Evolutionary conservation across 2,888 invertebrate genomes (phyloP), one percentile per base, ranked within the genome.

Genomic region (Campoplex nolae): DNA sequence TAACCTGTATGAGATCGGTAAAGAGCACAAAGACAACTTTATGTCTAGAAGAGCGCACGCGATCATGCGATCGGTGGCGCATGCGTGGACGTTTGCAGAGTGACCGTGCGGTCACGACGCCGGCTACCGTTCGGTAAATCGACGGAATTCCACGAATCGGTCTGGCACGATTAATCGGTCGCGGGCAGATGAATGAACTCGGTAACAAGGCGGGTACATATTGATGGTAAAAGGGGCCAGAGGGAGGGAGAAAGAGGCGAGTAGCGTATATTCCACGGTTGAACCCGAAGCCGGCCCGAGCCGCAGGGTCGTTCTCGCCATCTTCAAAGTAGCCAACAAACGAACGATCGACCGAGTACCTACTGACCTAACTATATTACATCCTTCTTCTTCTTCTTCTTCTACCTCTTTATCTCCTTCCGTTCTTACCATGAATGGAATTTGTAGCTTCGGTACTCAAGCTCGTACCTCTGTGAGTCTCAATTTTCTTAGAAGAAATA

Each of bases 161-260:
- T 75, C 70, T 83, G 73, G 80, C 78, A 84, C 88, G 88, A 88
- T 88, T 88, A 88, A 88, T 88, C 84, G 81, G 78, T 65, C 74
- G 51, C 67, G 70, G 78, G 80, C 71, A 67, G 86, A 89, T 89
- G 89, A 89, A 89, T 89, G 88, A 89, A 89, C 89, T 84, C 83
- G 80, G 73, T 81, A 76, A 79, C 70, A 56, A 68, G 62, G 11
- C 32, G 18, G 68, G 56, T 54, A 58, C 23, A 35, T 56, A 70
- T n/a, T 42, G 32, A 65, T 62, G 45, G 67, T 18, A 56, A 75
- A 51, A 70, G 65, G 70, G 65, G 65, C 71, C 54, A 74, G 35
- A 70, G n/a, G 67, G 56, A 28, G 73, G 48, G 67, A 56, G 58
- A 82, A 65, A 42, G 23, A 42, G 28, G 16, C 48, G 67, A 32